These are phyloP conservation scores for Poeciliopsis infans DNA, from an alignment of 2,797 vertebrate genomes.

Conservation along the genomic window DNA sequence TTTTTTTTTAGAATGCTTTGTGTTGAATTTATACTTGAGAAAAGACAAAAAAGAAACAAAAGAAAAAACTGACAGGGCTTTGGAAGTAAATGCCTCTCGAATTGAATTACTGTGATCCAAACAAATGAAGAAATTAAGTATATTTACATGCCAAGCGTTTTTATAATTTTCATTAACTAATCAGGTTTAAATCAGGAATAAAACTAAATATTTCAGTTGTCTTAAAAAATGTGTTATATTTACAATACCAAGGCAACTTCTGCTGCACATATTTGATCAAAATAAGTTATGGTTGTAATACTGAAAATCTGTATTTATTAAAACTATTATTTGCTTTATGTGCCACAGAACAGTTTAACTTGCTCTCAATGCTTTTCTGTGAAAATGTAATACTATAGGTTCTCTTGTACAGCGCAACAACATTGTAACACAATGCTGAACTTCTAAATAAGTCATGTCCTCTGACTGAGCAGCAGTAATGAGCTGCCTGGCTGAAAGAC, in stretches of 20 bases:
- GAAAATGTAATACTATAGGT: slow-evolving; percentile 55
- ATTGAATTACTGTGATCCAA: neutral
- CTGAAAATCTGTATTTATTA: neutral
- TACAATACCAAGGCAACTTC: neutral
- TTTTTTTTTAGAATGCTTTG: neutral
- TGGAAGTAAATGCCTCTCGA: neutral
- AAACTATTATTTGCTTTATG: neutral
- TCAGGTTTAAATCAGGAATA: neutral
- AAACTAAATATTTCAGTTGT: neutral
- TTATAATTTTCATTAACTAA: neutral
- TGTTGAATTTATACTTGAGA: neutral
- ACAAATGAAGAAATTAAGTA: neutral
- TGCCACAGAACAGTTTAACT: neutral
- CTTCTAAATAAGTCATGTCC: slow-evolving; percentile 57
- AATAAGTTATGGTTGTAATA: neutral
- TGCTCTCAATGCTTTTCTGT: slow-evolving; percentile 28
- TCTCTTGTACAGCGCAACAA: slow-evolving; percentile 41
- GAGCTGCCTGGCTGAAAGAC: slow-evolving; percentile 57
- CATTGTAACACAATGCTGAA: slow-evolving; percentile 47
- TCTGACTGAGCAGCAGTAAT: slow-evolving; percentile 51
- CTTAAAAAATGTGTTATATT: neutral
- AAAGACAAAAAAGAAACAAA: neutral
- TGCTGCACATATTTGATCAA: neutral
- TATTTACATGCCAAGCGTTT: neutral
- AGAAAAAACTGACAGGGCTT: neutral